Conservation (phyloP, 1,140 invertebrate genomes). For the Cotesia typhae region DNA sequence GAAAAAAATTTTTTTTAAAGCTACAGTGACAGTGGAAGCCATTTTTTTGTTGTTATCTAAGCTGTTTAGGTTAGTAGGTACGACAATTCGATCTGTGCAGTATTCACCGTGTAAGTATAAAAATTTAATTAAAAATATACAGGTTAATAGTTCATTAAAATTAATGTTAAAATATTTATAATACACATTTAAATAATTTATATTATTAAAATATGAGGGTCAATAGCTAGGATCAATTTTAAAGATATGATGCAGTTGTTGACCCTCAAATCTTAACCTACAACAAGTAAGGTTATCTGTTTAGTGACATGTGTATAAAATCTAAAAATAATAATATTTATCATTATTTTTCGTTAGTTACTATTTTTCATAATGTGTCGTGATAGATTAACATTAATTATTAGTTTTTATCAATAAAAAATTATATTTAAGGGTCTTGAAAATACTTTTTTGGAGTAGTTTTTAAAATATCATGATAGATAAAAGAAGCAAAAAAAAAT, state of each 20-base stretch:
- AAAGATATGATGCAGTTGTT: background rate
- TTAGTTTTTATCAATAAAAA: slow-evolving; percentile 3
- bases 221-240: slow-evolving; percentile 13
- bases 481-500: too few species aligned
- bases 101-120: too few species aligned
- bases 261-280: slow-evolving; percentile 4
- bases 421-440: background rate
- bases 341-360: background rate
- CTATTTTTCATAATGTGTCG: background rate
- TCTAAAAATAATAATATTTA: background rate
- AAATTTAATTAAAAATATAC: background rate
- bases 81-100: too few species aligned
- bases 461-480: background rate
- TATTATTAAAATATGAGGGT: background rate
- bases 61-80: too few species aligned
- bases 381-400: background rate
- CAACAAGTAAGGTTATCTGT: slow-evolving; percentile 1
- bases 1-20: background rate
- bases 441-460: background rate
- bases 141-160: background rate
- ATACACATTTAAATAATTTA: background rate
- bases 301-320: background rate
- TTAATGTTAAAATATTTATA: background rate
- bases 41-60: too few species aligned
- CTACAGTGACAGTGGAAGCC: too few species aligned